Conservation (phyloP, 1,140 invertebrate species). For the Drosophila punjabiensis region DNA sequence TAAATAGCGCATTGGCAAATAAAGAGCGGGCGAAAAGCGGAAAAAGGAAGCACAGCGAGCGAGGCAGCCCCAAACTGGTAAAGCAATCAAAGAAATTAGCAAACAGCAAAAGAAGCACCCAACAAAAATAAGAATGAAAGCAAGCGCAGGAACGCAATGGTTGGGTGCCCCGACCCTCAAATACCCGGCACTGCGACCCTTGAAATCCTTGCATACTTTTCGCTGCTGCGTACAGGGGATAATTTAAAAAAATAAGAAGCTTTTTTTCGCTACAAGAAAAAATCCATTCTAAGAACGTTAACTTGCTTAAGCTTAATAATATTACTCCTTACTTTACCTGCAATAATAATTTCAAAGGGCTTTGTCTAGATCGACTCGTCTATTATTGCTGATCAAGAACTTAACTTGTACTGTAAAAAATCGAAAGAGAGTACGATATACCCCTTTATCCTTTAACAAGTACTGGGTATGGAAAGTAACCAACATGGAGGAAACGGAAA, state of each 20-base stretch:
- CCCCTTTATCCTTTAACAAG: not conserved
- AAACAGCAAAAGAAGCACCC: conserved; percentile 68
- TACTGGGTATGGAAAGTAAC: conserved; percentile 6
- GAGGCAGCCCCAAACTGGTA: conserved; percentile 56
- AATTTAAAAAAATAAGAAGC: not conserved
- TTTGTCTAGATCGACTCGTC: not conserved
- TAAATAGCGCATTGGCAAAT: conserved; percentile 78
- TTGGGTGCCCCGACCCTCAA: conserved; percentile 1
- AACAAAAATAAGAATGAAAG: conserved; percentile 52
- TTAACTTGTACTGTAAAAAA: no score
- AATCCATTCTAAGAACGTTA: not conserved
- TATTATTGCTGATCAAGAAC: not conserved
- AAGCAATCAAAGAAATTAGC: conserved; percentile 83
- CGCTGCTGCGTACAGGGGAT: not conserved
- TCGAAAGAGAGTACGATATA: not conserved
- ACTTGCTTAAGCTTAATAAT: not conserved
- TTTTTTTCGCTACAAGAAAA: not conserved
- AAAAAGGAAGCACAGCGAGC: conserved; percentile 26
- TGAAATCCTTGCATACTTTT: not conserved
- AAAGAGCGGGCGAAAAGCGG: conserved; percentile 38
- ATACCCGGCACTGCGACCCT: not conserved
- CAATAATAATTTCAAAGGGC: not conserved
- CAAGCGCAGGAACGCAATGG: not conserved
- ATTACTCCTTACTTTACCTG: no score
- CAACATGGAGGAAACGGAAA: conserved; percentile 57